Base-by-base conservation (phyloP, 1,140 invertebrate species). In the Micrasema longulum region DNA sequence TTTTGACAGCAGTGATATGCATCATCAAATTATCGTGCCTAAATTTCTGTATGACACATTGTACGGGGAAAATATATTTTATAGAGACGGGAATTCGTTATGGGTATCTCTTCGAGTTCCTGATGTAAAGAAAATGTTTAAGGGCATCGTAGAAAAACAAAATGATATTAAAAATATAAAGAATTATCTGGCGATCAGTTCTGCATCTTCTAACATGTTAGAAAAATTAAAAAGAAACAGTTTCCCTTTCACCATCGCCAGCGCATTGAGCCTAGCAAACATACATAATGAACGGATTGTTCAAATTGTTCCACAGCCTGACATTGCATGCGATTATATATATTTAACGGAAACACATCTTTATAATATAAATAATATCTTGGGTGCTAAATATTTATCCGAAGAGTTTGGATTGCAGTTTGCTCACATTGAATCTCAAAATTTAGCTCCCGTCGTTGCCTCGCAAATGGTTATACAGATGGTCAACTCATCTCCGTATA, bases 401-500 rank as follows among this genome's bases (percentile, higher is more conserved):
- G 22, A 69, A 16, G 38, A 65, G 60, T 70, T 47, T 55, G n/a
- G 14, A 26, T 52, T 76, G n/a, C 66, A 65, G 26, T 68, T 76
- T 47, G n/a, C 35, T 14, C 63, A 71, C 5, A 71, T 76, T 22
- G 62, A 38, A 26, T 43, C 57, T 22, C 38, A 18, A 2, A 11
- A 31, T 7, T 45, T 63, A 14, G 74, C 71, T 36, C 74, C 74
- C 9, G 10, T 41, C 26, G 36, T 76, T 36, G 74, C 74, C 35
- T 16, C 57, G 23, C 65, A 38, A 53, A 31, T 68, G 16, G 36
- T 63, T 2, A 31, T 76, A 16, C 65, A 72, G 43, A 70, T 72
- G 71, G 57, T 76, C 7, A 72, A 65, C 47, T 45, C 67, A 11
- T 50, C 74, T 26, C 20, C 48, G 78, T 78, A 83, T 31, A 67